These are phyloP conservation scores for Cebidichthys violaceus DNA, from an alignment of 2,113 vertebrate genomes.

Conservation along the genomic window DNA sequence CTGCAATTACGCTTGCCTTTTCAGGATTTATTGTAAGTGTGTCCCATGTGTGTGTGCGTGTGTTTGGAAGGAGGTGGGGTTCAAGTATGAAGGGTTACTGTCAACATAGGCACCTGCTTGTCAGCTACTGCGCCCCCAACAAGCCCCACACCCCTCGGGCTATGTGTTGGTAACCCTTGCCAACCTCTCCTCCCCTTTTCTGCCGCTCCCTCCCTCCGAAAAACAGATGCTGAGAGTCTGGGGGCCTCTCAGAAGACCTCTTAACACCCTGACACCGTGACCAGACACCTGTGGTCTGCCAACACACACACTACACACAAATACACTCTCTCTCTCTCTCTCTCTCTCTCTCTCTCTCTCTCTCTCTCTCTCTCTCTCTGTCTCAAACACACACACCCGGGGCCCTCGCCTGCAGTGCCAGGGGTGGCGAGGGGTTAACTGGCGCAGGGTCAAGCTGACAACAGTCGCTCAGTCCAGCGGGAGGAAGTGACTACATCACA, in stretches of 20 bases:
- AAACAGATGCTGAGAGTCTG: constrained; percentile 81
- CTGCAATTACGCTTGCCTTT: constrained; percentile 67
- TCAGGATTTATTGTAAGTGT: constrained; percentile 46
- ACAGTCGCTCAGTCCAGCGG: constrained; percentile 77
- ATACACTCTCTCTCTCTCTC: constrained; percentile 55
- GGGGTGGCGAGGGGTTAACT: constrained; percentile 87
- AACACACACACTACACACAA: constrained; percentile 66
- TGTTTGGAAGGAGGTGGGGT: constrained; percentile 45
- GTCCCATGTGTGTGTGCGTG: constrained; percentile 49
- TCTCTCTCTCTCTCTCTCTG: constrained; percentile 40
- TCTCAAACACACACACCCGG: constrained; percentile 53
- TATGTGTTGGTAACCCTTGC: constrained; percentile 83
- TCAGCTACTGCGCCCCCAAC: constrained; percentile 56
- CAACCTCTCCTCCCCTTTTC: constrained; percentile 80
- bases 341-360: constrained; percentile 51
- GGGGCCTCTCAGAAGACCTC: constrained; percentile 81
- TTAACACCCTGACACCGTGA: constrained; percentile 75
- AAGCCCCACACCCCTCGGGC: constrained; percentile 71
- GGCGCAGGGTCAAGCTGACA: constrained; percentile 87
- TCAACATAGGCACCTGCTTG: constrained; percentile 83
- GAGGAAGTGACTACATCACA: constrained; percentile 82
- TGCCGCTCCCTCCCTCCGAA: constrained; percentile 64
- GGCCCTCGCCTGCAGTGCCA: constrained; percentile 83
- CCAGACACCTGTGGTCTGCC: constrained; percentile 89
- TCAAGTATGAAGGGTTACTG: constrained; percentile 71